phyloP scores from a whole-genome alignment of 2,113 vertebrate species.

The Oenanthe melanoleuca region DNA sequence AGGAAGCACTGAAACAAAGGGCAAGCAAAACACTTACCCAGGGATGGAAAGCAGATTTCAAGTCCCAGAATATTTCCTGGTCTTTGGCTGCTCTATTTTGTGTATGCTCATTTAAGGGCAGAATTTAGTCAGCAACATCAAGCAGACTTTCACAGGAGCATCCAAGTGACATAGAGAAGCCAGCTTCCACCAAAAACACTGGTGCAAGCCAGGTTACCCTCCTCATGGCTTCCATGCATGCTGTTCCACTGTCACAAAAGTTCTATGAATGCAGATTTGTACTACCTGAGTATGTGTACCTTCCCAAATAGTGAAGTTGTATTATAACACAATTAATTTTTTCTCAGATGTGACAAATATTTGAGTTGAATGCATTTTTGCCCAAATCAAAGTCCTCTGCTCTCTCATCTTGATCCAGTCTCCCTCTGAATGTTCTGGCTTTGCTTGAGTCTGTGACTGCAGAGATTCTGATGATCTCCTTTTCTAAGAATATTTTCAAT shows the following conservation, averaged over 20 bases:
- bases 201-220: neutral
- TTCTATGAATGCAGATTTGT: neutral
- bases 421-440: neutral
- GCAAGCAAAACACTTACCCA: neutral
- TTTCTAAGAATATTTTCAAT: neutral
- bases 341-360: neutral
- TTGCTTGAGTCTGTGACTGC: neutral
- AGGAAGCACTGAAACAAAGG: neutral
- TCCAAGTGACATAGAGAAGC: neutral
- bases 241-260: neutral
- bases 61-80: neutral
- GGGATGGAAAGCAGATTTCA: neutral
- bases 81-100: neutral
- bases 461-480: neutral
- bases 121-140: neutral
- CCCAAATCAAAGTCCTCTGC: neutral
- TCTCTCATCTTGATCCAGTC: neutral
- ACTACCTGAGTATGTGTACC: fast-evolving
- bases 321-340: neutral
- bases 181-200: neutral
- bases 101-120: neutral
- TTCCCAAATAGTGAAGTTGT: neutral
- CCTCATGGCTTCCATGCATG: fast-evolving
- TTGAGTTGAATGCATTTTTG: neutral
- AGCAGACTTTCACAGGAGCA: neutral